Percentiles rank a stretch among this genome's conserved stretches.
These are phyloP conservation scores for Sebastes oblongus DNA, from an alignment of 2,797 vertebrate species.

Conservation along the genomic window DNA sequence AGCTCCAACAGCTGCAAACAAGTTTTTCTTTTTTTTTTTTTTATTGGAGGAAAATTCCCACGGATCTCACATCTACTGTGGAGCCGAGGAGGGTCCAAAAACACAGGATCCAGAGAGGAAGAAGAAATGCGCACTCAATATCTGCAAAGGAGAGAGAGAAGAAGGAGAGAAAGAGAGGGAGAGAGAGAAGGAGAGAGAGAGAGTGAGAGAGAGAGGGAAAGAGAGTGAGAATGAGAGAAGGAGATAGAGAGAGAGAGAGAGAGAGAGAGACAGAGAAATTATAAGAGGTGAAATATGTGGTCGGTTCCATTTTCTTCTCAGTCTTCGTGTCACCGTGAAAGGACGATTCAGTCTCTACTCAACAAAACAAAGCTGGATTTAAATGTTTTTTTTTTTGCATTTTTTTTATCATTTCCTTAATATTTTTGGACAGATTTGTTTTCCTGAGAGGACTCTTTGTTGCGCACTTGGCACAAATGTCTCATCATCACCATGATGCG, in stretches of 20 bases:
- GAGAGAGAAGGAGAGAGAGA: background rate
- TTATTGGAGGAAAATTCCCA: conserved; percentile 21
- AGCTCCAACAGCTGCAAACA: conserved; percentile 58
- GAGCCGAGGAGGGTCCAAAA: conserved; percentile 45
- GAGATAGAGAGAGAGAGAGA: background rate
- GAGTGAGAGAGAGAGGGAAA: conserved; percentile 3
- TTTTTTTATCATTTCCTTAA: background rate
- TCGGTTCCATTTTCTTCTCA: conserved; percentile 50
- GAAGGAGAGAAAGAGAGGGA: background rate
- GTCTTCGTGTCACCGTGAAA: background rate
- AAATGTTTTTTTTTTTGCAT: too few relatives aligned
- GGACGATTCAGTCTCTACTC: background rate
- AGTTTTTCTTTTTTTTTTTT: conserved; percentile 19
- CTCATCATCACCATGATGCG: background rate
- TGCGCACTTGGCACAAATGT: conserved; percentile 35
- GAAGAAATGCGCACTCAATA: conserved; percentile 55
- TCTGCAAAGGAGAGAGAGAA: conserved; percentile 48
- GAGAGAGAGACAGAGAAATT: conserved; percentile 1
- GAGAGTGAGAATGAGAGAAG: background rate
- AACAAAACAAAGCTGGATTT: background rate
- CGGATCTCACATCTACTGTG: conserved; percentile 24
- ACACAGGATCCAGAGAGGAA: conserved; percentile 7
- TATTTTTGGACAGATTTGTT: background rate
- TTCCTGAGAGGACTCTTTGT: background rate
- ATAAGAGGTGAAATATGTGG: conserved; percentile 25